phyloP scores from a whole-genome alignment of 2,888 invertebrate genomes.

The Nymphalis urticae region DNA sequence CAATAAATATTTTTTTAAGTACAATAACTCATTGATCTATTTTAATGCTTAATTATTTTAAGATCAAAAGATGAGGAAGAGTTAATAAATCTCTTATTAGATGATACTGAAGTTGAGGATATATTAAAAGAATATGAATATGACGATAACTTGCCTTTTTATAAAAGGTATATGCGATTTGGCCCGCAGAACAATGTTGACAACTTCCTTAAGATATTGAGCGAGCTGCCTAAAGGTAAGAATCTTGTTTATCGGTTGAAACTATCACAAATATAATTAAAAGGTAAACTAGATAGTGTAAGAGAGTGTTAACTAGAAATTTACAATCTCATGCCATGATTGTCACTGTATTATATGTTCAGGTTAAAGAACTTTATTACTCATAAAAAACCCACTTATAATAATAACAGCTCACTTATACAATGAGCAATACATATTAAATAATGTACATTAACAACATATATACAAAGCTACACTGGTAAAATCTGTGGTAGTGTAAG shows the following conservation, averaged over 20 bases:
- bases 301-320: background rate
- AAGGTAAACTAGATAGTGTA: background rate
- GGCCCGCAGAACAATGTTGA: slow-evolving; percentile 63
- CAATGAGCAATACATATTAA: too few relatives aligned
- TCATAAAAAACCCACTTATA: too few relatives aligned
- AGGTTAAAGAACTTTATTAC: too few relatives aligned
- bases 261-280: background rate
- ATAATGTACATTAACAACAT: too few relatives aligned
- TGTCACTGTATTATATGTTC: too few relatives aligned
- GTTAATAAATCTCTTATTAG: slow-evolving; percentile 49
- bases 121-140: slow-evolving; percentile 50
- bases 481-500: too few relatives aligned
- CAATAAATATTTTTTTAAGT: too few relatives aligned
- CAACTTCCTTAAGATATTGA: slow-evolving; percentile 65
- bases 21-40: too few relatives aligned
- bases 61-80: slow-evolving; percentile 57
- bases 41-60: slow-evolving; percentile 34
- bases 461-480: too few relatives aligned
- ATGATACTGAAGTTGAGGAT: slow-evolving; percentile 43
- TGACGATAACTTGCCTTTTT: slow-evolving; percentile 56
- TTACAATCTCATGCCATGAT: too few relatives aligned
- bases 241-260: background rate
- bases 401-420: too few relatives aligned
- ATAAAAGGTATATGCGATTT: slow-evolving; percentile 64
- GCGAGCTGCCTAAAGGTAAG: slow-evolving; percentile 72